A percentile compares a stretch with the other conserved stretches of the same genome.
Evolutionary conservation across 2,888 invertebrate species (phyloP).

Genomic region (Cephonodes hylas): DNA sequence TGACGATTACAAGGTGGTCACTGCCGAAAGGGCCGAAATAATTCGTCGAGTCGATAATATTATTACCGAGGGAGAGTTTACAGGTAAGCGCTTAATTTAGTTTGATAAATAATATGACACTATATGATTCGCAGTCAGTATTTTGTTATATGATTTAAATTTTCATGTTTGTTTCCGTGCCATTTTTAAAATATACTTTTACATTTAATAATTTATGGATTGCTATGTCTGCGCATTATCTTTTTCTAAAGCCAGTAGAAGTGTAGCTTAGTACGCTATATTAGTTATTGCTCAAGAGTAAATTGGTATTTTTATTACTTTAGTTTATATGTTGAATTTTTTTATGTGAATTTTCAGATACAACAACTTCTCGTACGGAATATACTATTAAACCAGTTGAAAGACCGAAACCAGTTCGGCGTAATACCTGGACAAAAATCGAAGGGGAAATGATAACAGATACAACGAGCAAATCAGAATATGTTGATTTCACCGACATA

Average conservation of each 20-base stretch:
- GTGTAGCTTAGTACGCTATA: no score
- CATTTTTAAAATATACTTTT: no score
- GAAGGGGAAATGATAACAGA: constrained; percentile 87
- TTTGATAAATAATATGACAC: no score
- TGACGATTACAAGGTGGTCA: constrained; percentile 82
- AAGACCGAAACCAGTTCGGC: constrained; percentile 83
- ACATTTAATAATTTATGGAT: no score
- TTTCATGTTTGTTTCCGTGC: no score
- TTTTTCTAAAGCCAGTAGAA: no score
- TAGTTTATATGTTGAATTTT: neutral
- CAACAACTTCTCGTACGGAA: constrained; percentile 85
- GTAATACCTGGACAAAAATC: constrained; percentile 89
- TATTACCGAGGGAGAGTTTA: constrained; percentile 84
- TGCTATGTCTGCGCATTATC: no score
- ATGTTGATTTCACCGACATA: constrained; percentile 81
- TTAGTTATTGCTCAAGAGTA: neutral
- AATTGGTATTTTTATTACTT: neutral
- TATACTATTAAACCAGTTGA: constrained; percentile 86
- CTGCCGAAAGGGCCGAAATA: constrained; percentile 84
- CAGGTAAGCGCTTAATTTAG: constrained; percentile 71
- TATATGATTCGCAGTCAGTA: no score
- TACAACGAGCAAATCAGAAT: constrained; percentile 85
- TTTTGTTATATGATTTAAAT: no score
- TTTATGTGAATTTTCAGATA: constrained; percentile 75
- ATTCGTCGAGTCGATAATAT: constrained; percentile 84